Conservation (phyloP, 2,888 invertebrate genomes). For the Clunio marinus region DNA sequence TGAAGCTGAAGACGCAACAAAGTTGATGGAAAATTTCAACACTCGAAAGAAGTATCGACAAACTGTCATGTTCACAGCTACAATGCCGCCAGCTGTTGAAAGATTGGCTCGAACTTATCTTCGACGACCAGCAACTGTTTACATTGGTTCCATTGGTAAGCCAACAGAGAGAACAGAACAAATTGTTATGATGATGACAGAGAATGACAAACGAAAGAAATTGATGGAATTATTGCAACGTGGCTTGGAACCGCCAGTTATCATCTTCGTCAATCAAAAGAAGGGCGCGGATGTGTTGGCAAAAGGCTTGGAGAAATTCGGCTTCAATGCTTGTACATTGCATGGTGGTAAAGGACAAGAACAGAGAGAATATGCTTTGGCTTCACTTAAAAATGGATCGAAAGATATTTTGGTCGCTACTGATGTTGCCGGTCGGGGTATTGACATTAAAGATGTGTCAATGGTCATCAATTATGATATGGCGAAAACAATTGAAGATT, state of each 20-base stretch:
- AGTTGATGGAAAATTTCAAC: constrained; percentile 87
- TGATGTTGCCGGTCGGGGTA: constrained; percentile 99
- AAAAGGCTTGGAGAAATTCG: constrained; percentile 93
- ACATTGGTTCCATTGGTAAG: constrained; percentile 94
- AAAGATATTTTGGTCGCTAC: constrained; percentile 99
- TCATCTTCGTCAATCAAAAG: constrained; percentile 99
- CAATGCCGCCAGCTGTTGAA: constrained; percentile 98
- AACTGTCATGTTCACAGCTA: constrained; percentile 99
- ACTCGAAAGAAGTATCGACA: constrained; percentile 96
- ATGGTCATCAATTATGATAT: constrained; percentile 99
- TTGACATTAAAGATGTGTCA: constrained; percentile 99
- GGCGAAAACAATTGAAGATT: constrained; percentile 98
- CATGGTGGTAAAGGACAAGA: constrained; percentile 99
- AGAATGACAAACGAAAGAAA: constrained; percentile 94
- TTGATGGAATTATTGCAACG: constrained; percentile 86
- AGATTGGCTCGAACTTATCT: constrained; percentile 84
- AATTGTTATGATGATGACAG: constrained; percentile 91
- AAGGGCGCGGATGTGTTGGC: constrained; percentile 98
- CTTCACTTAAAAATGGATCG: constrained; percentile 89
- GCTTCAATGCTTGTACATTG: constrained; percentile 93
- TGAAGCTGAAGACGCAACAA: constrained; percentile 92
- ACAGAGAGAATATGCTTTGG: constrained; percentile 96
- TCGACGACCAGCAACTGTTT: constrained; percentile 92
- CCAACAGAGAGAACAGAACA: constrained; percentile 98
- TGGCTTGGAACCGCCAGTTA: constrained; percentile 93